These are phyloP conservation scores for Macaca fascicularis DNA, from an alignment of 2,113 vertebrate genomes.

Conservation along the genomic window T2T-MFA8v1.1 NC_088381.1:17357501-17358000, in stretches of 20 bases:
- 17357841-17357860: not conserved
- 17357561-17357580: too few species aligned
- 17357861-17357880: not conserved
- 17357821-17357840: not conserved
- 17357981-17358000: not conserved
- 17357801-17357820: not conserved
- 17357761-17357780: not conserved
- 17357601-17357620: not conserved
- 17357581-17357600: too few species aligned
- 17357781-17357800: not conserved
- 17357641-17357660: not conserved
- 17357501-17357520: too few species aligned
- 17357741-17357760: not conserved
- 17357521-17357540: too few species aligned
- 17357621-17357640: not conserved
- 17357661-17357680: not conserved
- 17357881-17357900: not conserved
- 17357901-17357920: not conserved
- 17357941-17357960: not conserved
- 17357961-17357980: not conserved
- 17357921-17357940: not conserved
- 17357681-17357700: not conserved
- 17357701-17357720: not conserved
- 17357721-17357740: constrained; percentile 2
- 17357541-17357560: too few species aligned